Conservation (phyloP, 30 jellyfish, hydroid and myxozoan genomes). For the Hydra vulgaris region DNA sequence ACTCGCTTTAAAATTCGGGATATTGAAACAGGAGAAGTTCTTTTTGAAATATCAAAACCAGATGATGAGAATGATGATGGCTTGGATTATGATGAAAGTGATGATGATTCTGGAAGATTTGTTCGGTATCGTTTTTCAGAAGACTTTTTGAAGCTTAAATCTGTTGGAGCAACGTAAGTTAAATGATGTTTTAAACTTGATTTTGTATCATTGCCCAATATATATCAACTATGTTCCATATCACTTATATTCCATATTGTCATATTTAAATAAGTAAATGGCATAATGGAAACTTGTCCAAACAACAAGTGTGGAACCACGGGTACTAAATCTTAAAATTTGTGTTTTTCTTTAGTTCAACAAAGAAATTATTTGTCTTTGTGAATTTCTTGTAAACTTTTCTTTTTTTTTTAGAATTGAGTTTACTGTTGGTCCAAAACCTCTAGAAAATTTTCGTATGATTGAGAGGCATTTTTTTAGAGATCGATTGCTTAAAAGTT, state of each 20-base stretch:
- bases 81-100: conserved; percentile 71
- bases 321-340: too few species aligned
- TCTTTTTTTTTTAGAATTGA: conserved; percentile 57
- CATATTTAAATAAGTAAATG: too few species aligned
- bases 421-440: conserved; percentile 85
- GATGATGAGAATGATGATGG: conserved; percentile 58
- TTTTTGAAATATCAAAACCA: conserved; percentile 92
- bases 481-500: conserved; percentile 74
- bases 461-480: conserved; percentile 82
- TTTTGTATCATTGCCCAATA: neutral
- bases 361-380: too few species aligned
- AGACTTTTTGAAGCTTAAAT: conserved; percentile 64
- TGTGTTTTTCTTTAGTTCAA: too few species aligned
- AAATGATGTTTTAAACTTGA: neutral
- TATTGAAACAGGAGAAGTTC: conserved; percentile 73
- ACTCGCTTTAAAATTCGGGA: conserved; percentile 92
- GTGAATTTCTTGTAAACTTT: too few species aligned
- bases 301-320: too few species aligned
- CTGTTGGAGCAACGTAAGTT: conserved; percentile 99
- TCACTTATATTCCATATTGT: too few species aligned
- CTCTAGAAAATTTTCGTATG: conserved; percentile 94
- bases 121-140: conserved; percentile 80
- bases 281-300: too few species aligned
- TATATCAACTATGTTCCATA: too few species aligned
- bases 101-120: conserved; percentile 89